These are phyloP conservation scores for Lagocephalus sceleratus DNA, from an alignment of 2,797 vertebrate genomes.

Conservation along the genomic window DNA sequence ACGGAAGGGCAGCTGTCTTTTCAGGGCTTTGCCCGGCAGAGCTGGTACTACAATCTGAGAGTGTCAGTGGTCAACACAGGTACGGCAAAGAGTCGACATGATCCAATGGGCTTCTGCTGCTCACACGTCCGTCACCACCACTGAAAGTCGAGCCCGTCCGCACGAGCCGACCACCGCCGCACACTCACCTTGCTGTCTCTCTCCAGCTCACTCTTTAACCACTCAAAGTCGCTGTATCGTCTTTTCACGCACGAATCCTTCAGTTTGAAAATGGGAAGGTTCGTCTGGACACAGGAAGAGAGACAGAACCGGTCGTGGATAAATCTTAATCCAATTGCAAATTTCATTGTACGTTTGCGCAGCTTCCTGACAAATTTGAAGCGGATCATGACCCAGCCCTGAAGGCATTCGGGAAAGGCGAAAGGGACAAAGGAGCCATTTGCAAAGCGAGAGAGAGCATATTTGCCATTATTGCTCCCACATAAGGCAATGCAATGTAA, in stretches of 20 bases:
- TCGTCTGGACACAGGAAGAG: conserved; percentile 78
- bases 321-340: conserved; percentile 1
- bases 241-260: conserved; percentile 95
- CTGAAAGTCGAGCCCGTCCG: too few species aligned
- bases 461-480: too few species aligned
- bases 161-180: not conserved
- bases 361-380: too few species aligned
- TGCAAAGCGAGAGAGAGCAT: too few species aligned
- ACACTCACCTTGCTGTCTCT: conserved; percentile 94
- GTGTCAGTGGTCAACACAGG: not conserved
- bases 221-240: conserved; percentile 98
- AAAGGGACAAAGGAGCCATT: too few species aligned
- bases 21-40: conserved; percentile 95
- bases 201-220: conserved; percentile 98
- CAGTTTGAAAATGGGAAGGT: conserved; percentile 97
- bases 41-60: conserved; percentile 96
- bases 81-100: not conserved
- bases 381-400: too few species aligned
- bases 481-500: too few species aligned
- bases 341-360: conserved; percentile 2
- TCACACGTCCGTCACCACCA: too few species aligned
- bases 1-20: conserved; percentile 95
- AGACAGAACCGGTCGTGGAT: not conserved
- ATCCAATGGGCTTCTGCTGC: too few species aligned
- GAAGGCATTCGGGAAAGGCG: not conserved